Evolutionary conservation across 2,888 invertebrate species (phyloP), one percentile per base, ranked within the genome.

Genomic region (Callyntrura sp.): DNA sequence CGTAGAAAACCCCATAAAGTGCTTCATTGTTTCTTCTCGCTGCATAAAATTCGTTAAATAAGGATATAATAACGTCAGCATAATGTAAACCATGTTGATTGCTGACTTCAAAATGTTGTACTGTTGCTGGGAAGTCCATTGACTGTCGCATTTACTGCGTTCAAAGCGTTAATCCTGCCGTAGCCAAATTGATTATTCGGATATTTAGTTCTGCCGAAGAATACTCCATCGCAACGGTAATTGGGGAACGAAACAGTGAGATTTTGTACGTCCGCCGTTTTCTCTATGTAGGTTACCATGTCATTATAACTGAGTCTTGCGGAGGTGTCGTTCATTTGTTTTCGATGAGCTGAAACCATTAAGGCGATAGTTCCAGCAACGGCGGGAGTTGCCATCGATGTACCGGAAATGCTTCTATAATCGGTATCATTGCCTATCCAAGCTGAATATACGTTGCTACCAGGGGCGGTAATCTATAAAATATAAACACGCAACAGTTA

Each of bases 351-450:
- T 6, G 86, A 70, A 3, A 85, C 12, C 85, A 85, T 85, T n/a
- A 85, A 43, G 1, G 76, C 85, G 0, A 85, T 43, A n/a, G 85
- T 85, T 5, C 81, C 81, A 1, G 76, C 76, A 17, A 88, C 83
- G 60, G 70, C 73, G 0, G 88, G 88, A 12, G 88, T 65, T 6
- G 82, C 88, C 88, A 88, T 88, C 0, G 73, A 73, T 0, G 88
- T 88, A 25, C 88, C 88, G 5, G 73, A 73, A 45, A 88, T 88
- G 25, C 82, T 88, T 1, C 57, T 82, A 28, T 88, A 88, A 5
- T 78, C 62, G 9, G 23, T 86, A 14, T 86, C 86, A 17, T 5
- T 5, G 12, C n/a, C 48, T 25, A 68, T 8, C 62, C 79, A 86
- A 2, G 78, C 79, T 12, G 79, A 79, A 48, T 28, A 51, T 0